phyloP scores from a whole-genome alignment of 2,113 vertebrate genomes.

The Nansenia antarctica region DNA sequence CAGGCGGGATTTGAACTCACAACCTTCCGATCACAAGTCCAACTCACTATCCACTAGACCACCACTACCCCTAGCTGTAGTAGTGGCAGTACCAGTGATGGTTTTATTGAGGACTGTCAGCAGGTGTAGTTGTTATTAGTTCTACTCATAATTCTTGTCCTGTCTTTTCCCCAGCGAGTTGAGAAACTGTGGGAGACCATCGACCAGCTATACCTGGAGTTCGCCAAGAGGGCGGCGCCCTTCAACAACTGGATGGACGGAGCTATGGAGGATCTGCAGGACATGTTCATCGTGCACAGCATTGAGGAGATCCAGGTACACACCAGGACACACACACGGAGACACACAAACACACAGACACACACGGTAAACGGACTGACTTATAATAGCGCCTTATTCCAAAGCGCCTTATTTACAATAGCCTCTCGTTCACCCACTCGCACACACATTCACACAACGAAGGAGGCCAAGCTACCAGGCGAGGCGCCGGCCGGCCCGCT shows the following conservation, averaged over 20 bases:
- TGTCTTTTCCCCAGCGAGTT: constrained; percentile 67
- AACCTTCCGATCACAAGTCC: too few species aligned
- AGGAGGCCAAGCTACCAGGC: too few species aligned
- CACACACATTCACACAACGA: not conserved
- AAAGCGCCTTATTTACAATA: too few species aligned
- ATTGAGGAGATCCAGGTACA: constrained; percentile 86
- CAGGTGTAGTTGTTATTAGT: too few species aligned
- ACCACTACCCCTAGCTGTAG: not conserved
- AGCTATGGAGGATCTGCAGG: constrained; percentile 85
- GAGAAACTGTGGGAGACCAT: constrained; percentile 89
- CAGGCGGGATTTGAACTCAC: not conserved
- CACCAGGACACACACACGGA: not conserved
- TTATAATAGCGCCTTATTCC: too few species aligned
- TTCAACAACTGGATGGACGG: constrained; percentile 92
- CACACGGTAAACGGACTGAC: too few species aligned
- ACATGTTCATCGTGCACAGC: constrained; percentile 89
- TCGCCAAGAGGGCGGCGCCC: constrained; percentile 85
- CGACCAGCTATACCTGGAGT: constrained; percentile 86
- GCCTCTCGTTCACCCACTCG: too few species aligned
- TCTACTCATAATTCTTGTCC: not conserved
- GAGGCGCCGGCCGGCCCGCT: too few species aligned
- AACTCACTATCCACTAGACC: not conserved
- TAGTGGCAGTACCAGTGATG: not conserved
- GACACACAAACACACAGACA: too few species aligned
- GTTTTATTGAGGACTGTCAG: not conserved